Percentiles rank a stretch among this genome's conserved stretches.
These are phyloP conservation scores for Ladona fulva DNA, from an alignment of 1,140 invertebrate genomes.

Conservation along the genomic window DNA sequence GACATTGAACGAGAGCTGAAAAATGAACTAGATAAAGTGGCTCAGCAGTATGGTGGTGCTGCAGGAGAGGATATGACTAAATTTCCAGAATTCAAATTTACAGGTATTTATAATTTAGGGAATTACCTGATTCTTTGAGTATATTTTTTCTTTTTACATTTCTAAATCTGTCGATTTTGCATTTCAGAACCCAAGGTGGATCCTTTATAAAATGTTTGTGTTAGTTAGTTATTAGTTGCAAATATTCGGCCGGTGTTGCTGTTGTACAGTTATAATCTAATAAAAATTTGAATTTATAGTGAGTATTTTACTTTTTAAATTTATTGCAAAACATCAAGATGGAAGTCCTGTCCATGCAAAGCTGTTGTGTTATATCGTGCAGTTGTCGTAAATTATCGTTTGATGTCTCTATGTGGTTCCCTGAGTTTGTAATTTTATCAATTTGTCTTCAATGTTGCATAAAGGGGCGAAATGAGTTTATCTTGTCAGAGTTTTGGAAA, in stretches of 20 bases:
- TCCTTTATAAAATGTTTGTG: constrained; percentile 21
- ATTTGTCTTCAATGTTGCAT: too few species aligned
- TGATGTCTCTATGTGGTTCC: too few species aligned
- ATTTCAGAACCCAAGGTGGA: constrained; percentile 25
- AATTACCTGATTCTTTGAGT: not conserved
- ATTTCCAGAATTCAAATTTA: constrained; percentile 78
- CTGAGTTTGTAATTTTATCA: too few species aligned
- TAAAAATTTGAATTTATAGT: not conserved
- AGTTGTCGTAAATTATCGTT: too few species aligned
- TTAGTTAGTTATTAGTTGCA: constrained; percentile 19
- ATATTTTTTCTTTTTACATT: constrained; percentile 13
- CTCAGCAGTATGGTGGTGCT: constrained; percentile 65
- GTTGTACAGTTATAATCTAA: not conserved
- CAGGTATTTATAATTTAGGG: constrained; percentile 36
- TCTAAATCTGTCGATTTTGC: not conserved
- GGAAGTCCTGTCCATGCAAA: too few species aligned
- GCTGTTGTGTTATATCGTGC: too few species aligned
- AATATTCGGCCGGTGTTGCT: not conserved
- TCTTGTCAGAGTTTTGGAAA: too few species aligned
- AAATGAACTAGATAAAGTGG: constrained; percentile 68
- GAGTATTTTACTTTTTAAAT: not conserved
- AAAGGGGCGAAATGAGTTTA: too few species aligned
- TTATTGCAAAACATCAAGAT: too few species aligned
- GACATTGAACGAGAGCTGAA: constrained; percentile 62
- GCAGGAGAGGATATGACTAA: constrained; percentile 72